Evolutionary conservation across 2,113 vertebrate species (phyloP).

Genomic region (Cheirogaleus medius): DNA sequence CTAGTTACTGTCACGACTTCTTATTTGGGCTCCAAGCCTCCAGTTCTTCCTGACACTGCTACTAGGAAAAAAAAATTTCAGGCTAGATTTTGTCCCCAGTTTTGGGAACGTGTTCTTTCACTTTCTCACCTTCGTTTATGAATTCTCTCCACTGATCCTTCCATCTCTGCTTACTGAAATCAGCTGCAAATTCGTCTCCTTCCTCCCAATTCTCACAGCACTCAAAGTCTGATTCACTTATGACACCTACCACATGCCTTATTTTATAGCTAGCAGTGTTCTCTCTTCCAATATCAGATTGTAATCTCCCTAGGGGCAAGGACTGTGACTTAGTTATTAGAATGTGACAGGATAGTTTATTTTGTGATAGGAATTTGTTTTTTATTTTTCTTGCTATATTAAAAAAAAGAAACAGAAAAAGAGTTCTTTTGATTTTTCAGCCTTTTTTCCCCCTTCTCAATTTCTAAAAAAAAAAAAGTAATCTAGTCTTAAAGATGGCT

Average conservation of each 20-base stretch:
- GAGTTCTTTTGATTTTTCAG: background rate
- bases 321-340: background rate
- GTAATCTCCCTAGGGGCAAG: background rate
- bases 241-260: background rate
- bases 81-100: background rate
- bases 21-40: background rate
- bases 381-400: slow-evolving; percentile 11
- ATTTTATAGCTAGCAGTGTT: background rate
- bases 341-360: background rate
- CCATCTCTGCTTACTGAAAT: background rate
- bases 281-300: background rate
- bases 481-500: background rate
- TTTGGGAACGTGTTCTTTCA: background rate
- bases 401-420: background rate
- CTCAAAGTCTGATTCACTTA: background rate
- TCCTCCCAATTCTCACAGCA: background rate
- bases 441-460: background rate
- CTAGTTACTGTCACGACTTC: background rate
- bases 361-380: background rate
- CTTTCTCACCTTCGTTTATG: background rate
- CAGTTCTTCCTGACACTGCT: background rate
- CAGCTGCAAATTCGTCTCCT: background rate
- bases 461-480: background rate
- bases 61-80: background rate
- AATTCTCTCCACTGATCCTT: background rate